Base-by-base conservation (phyloP, 2,888 invertebrate species). In the Drosophila hamatofila region DNA sequence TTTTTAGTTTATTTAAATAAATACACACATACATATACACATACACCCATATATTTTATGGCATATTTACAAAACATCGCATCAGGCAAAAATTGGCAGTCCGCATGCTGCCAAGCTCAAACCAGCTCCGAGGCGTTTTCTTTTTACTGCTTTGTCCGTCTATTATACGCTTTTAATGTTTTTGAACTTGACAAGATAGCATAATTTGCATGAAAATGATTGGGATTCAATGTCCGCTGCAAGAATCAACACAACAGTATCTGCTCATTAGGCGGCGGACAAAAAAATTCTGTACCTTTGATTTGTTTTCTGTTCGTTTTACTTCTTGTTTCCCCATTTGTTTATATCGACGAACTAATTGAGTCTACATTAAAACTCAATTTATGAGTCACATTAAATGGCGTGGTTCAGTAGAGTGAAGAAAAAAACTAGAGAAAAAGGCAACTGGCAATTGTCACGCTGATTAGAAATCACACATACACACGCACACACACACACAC, bases 331-430 rank as follows among this genome's bases (percentile, higher is more conserved):
- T 58, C 48, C 48, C 49, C 14, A 23, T 27, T 61, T 73, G 14
- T 5, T 23, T 21, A 23, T 80, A 65, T 76, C 12, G 55, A 51
- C 73, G 42, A 63, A 76, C 57, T 61, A 60, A 59, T 68, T 55
- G 63, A 51, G 66, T 59, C 55, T 83, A 89, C 89, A 89, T 87
- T 84, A 87, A 86, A 86, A 86, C 76, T 80, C 89, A 84, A 87
- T 86, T 86, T 83, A 73, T 76, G 63, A 62, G 44, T 61, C 75
- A 73, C 65, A 77, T 63, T 65, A 60, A 54, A 57, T 57, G 48
- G 74, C 49, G 58, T 59, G 59, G 46, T 63, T 62, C 51, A 18
- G 37, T 12, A n/a, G 25, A 21, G 49, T 44, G 39, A 27, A 37
- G 5, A 35, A 14, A 35, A 33, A 59, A 48, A 27, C 42, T 30